Base-by-base conservation (phyloP, 1,140 invertebrate genomes). In the Andricus grossulariae region DNA sequence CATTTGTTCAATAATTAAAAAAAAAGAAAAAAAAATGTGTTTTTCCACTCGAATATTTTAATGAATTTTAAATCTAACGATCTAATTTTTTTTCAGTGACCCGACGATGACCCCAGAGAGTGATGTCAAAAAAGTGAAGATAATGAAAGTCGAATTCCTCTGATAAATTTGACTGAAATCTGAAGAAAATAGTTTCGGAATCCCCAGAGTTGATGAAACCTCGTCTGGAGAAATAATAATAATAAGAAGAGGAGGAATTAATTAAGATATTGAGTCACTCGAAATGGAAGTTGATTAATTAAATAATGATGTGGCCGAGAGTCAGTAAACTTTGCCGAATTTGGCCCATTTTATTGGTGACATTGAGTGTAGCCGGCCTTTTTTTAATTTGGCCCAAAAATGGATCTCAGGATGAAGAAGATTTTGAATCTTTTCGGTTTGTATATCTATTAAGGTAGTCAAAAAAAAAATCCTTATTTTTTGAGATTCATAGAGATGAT, bases 271-370 rank as follows among this genome's bases (percentile, higher is more conserved):
- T 66, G 39, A 66, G 39, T 66, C 4, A 66, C 39, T 39, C 32
- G 4, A 66, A 66, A 32, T 39, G 39, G 13, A 66, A 45, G 13
- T 39, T 66, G n/a, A 66, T 66, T 55, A 19, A 19, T 55, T 66
- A 15, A 66, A 21, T 21, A 16, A 85, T 50, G 71, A 90, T 90
- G 89, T 89, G 87, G 87, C 88, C 87, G 50, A 84, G 84, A 82
- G 79, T 86, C 32, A 89, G 81, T 81, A 87, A 74, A 83, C 52
- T 85, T 21, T 85, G 82, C 55, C 87, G 88, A 1, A 60, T 78
- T n/a, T 87, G 84, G 84, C 71, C 72, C 18, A 76, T 90, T 21
- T 50, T 76, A 4, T 73, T 84, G 10, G 72, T 82, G 21, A 49
- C 74, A 12, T 54, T 81, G 73, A 21, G 82, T 39, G 18, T 76